Evolutionary conservation across 1,140 invertebrate species (phyloP).

Genomic region (Sycophila sp.): DNA sequence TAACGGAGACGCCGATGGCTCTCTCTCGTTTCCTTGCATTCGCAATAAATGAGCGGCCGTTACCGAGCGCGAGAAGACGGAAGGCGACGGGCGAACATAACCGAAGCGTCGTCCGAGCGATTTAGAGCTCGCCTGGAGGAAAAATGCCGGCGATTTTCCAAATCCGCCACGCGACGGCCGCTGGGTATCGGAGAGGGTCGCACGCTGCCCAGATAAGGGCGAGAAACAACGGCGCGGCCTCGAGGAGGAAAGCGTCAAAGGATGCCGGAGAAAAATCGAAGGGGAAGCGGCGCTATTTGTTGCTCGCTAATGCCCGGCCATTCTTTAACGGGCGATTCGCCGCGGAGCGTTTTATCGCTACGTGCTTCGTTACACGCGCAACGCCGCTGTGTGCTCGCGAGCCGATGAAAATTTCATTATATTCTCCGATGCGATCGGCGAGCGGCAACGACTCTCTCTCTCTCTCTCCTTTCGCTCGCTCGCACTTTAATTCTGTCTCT

Average conservation of each 20-base stretch:
- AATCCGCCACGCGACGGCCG: slow-evolving; percentile 37
- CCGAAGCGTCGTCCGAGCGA: slow-evolving; percentile 21
- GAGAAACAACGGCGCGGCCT: too few relatives aligned
- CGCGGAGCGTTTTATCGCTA: background rate
- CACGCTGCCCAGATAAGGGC: background rate
- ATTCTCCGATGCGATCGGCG: too few relatives aligned
- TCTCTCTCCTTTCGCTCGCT: background rate
- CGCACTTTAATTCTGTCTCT: background rate
- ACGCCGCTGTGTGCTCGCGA: background rate
- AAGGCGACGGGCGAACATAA: background rate
- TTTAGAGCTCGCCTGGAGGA: slow-evolving; percentile 38
- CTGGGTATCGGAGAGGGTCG: background rate
- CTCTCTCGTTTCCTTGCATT: background rate
- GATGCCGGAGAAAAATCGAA: background rate
- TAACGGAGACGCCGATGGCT: slow-evolving; percentile 11
- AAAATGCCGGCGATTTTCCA: slow-evolving; percentile 49
- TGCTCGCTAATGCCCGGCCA: slow-evolving; percentile 4
- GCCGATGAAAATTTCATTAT: slow-evolving; percentile 6
- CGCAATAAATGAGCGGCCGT: slow-evolving; percentile 11
- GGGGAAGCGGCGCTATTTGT: background rate
- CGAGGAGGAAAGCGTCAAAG: too few relatives aligned
- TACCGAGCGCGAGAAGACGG: background rate
- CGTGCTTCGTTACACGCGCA: background rate
- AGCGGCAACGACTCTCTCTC: too few relatives aligned
- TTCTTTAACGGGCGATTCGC: background rate